These are phyloP conservation scores for Ostrea denselamellosa DNA, from an alignment of 1,140 invertebrate genomes.

Conservation along the genomic window DNA sequence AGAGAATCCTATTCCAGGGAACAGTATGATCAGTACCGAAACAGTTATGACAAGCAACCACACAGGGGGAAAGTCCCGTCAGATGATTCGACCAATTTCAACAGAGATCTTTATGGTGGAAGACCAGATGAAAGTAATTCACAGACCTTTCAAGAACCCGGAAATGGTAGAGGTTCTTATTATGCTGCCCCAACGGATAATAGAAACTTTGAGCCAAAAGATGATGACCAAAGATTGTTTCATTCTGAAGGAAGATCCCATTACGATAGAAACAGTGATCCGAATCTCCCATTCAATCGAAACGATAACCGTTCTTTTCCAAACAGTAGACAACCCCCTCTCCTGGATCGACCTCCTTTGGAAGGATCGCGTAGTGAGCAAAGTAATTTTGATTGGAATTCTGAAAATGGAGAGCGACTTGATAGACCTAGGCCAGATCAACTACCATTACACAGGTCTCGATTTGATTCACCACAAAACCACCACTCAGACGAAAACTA, in stretches of 20 bases:
- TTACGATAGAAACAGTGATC: neutral
- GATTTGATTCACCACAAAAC: slow-evolving; percentile 19
- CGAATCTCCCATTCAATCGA: neutral
- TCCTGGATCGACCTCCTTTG: neutral
- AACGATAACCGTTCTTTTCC: slow-evolving; percentile 1
- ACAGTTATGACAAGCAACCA: neutral
- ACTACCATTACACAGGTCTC: slow-evolving; percentile 9
- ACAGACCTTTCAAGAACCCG: neutral
- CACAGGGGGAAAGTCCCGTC: neutral
- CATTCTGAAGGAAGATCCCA: neutral
- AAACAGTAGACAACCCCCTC: neutral
- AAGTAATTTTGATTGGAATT: neutral
- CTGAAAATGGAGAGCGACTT: neutral
- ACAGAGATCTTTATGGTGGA: neutral
- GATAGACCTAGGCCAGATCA: slow-evolving; percentile 26
- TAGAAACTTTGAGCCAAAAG: slow-evolving; percentile 8
- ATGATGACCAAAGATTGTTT: neutral
- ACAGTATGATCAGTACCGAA: neutral
- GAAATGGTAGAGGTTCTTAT: neutral
- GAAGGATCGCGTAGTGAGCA: neutral
- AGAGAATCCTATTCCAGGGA: slow-evolving; percentile 34
- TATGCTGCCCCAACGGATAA: neutral
- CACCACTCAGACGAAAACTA: neutral
- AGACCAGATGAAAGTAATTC: slow-evolving; percentile 14
- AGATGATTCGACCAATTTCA: neutral